phyloP scores from a whole-genome alignment of 2,888 invertebrate genomes.

The Theodoxus fluviatilis region DNA sequence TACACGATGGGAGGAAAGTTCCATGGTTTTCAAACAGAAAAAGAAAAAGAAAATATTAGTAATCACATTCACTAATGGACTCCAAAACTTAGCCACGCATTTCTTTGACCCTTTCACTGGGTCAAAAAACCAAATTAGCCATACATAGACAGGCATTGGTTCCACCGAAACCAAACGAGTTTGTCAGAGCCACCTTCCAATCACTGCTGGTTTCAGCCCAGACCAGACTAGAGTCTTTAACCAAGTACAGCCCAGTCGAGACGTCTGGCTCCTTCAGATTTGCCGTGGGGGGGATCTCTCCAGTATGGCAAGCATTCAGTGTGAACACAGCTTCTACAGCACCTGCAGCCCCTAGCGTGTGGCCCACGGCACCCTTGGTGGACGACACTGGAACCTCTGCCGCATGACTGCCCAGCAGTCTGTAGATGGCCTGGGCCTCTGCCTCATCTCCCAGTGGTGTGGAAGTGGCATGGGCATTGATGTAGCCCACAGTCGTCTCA shows the following conservation, averaged over 20 bases:
- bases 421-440: constrained; percentile 56
- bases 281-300: constrained; percentile 83
- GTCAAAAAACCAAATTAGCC: too few relatives aligned
- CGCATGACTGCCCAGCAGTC: constrained; percentile 41
- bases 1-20: too few relatives aligned
- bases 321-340: constrained; percentile 90
- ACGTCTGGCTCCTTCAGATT: constrained; percentile 79
- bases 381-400: constrained; percentile 76
- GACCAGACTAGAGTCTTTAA: too few relatives aligned
- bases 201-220: too few relatives aligned
- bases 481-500: constrained; percentile 75
- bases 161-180: constrained; percentile 98
- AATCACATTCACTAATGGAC: too few relatives aligned
- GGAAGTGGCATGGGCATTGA: constrained; percentile 98
- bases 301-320: constrained; percentile 78
- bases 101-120: too few relatives aligned
- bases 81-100: too few relatives aligned
- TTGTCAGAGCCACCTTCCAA: constrained; percentile 80
- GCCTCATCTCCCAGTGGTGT: constrained; percentile 87
- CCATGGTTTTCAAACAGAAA: too few relatives aligned
- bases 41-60: too few relatives aligned
- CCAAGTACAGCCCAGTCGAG: too few relatives aligned
- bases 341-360: constrained; percentile 95
- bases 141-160: constrained; percentile 82
- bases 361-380: constrained; percentile 97